These are phyloP conservation scores for Coluber constrictor DNA, from an alignment of 2,797 vertebrate genomes.

Conservation along the genomic window DNA sequence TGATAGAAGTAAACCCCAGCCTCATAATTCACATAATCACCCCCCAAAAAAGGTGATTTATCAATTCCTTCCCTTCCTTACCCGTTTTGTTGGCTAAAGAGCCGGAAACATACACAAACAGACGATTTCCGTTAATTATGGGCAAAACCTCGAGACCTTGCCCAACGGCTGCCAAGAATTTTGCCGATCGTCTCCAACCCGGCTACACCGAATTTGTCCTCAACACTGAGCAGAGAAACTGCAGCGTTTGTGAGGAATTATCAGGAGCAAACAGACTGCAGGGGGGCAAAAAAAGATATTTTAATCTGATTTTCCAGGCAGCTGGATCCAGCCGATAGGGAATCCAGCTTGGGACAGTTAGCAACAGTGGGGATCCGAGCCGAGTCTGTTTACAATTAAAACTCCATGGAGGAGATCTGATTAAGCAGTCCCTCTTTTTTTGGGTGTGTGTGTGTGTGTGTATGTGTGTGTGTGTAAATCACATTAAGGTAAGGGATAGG, in stretches of 20 bases:
- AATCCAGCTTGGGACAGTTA: not conserved
- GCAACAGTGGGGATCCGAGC: not conserved
- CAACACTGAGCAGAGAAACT: not conserved
- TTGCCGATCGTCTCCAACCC: not conserved
- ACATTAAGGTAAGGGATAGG: not conserved
- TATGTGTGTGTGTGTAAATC: too few relatives aligned
- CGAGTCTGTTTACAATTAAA: not conserved
- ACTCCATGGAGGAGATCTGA: not conserved
- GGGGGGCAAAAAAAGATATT: not conserved
- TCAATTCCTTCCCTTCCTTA: not conserved
- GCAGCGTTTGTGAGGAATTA: not conserved
- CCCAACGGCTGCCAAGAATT: not conserved
- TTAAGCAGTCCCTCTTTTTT: not conserved
- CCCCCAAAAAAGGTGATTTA: too few relatives aligned
- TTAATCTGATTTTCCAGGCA: not conserved
- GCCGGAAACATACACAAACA: not conserved
- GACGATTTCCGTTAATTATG: not conserved
- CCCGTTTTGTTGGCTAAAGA: not conserved
- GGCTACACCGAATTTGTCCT: not conserved
- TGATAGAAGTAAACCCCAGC: not conserved
- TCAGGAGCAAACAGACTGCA: not conserved
- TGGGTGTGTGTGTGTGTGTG: fast-evolving
- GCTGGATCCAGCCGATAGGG: not conserved
- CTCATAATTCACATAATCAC: not conserved
- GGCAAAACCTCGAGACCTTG: not conserved